Conservation (phyloP, 2,797 vertebrate genomes). For the Iguana delicatissima region DNA sequence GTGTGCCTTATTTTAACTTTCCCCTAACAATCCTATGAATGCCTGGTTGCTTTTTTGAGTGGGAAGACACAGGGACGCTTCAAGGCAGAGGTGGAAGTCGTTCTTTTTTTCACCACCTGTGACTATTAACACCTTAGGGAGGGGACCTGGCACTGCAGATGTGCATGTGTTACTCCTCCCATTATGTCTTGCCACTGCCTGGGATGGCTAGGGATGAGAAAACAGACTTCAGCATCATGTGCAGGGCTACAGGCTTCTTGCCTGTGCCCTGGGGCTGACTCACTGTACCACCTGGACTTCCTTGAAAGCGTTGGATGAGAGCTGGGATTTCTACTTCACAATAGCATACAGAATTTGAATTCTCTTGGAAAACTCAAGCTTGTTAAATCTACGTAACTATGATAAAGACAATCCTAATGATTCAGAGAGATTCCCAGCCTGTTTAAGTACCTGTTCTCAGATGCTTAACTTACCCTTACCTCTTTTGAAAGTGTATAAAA, state of each 20-base stretch:
- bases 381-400: neutral
- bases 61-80: neutral
- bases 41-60: neutral
- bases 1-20: neutral
- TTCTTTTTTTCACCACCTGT: neutral
- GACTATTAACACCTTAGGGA: no score
- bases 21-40: neutral
- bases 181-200: no score
- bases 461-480: neutral
- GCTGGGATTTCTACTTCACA: neutral
- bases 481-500: neutral
- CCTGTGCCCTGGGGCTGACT: no score
- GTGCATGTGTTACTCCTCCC: no score
- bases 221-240: no score
- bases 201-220: neutral
- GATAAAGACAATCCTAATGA: no score
- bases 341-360: neutral
- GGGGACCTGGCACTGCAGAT: no score
- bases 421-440: no score
- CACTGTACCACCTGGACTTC: no score
- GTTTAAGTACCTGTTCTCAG: no score
- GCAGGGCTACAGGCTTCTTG: no score
- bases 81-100: neutral
- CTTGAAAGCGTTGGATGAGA: neutral
- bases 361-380: neutral